Evolutionary conservation across 2,113 vertebrate genomes (phyloP), one percentile per base, ranked within the genome.

Genomic region (Nothoprocta pentlandii): DNA sequence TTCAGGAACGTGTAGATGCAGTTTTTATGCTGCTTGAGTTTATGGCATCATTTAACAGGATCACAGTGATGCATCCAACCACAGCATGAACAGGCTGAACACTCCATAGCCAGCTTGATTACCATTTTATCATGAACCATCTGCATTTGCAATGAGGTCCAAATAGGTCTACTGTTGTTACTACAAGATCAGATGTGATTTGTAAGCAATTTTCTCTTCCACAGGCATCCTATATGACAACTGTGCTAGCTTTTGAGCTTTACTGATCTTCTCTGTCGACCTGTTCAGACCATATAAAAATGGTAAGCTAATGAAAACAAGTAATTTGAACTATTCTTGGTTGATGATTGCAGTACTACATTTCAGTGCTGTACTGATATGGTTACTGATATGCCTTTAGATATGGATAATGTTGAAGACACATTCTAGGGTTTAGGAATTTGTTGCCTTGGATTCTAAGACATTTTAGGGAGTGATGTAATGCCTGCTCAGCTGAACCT

Each of bases 361-460:
- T 82, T 85, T 85, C 54, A 73, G 2, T 8, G 20, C 9, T 58
- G 8, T 41, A 64, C 7, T 67, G 53, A 47, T 5, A 26, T 12
- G 59, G 41, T 8, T 23, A 7, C 36, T 89, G 51, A 49, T 4
- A 10, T 28, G 32, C 2, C 9, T 80, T 15, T n/a, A 80, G 30
- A 26, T 13, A 56, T 7, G 54, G 16, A 67, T 82, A 78, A 73
- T 4, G 49, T 63, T 21, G 26, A 3, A 51, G 39, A 25, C 16
- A 1, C 56, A 51, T 1, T 2, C 2, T 7, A 12, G 44, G 5
- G 17, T 71, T 64, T 11, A 56, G 13, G 3, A 9, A 21, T 3
- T 73, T 82, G 76, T 4, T 36, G 3, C 3, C 32, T 8, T 25
- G 16, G 11, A 62, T 80, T 77, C 53, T 90, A 34, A 80, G 44